phyloP scores from a whole-genome alignment of 2,797 vertebrate genomes.

The Neosilurus hyrtlii region DNA sequence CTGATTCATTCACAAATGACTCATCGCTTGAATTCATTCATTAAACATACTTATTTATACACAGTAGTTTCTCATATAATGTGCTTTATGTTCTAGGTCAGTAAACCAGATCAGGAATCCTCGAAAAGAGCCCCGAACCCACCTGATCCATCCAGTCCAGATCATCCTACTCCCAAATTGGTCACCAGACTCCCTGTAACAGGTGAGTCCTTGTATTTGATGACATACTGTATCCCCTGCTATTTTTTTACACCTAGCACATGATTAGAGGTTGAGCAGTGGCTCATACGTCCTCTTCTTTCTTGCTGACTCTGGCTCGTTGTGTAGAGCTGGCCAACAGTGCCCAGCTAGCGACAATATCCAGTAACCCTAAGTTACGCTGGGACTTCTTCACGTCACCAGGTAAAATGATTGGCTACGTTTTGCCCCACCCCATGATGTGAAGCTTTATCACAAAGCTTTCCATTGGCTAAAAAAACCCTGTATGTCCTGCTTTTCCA shows the following conservation, averaged over 20 bases:
- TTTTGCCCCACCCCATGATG: constrained; percentile 53
- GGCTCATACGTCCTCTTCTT: constrained; percentile 61
- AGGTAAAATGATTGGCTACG: constrained; percentile 79
- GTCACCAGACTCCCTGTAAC: background rate
- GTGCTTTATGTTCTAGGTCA: constrained; percentile 33
- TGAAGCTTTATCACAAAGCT: constrained; percentile 50
- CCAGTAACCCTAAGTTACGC: constrained; percentile 85
- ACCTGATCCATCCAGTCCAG: background rate
- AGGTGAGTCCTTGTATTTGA: constrained; percentile 30
- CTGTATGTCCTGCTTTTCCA: constrained; percentile 27
- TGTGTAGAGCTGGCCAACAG: constrained; percentile 76
- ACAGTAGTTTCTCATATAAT: background rate
- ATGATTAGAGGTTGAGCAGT: constrained; percentile 7
- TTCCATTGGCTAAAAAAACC: constrained; percentile 33
- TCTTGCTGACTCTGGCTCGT: constrained; percentile 67
- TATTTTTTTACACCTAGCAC: background rate
- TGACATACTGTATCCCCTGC: background rate
- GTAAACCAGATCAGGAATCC: constrained; percentile 11
- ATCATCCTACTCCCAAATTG: constrained; percentile 6
- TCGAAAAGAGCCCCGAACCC: constrained; percentile 9
- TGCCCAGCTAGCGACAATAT: constrained; percentile 76
- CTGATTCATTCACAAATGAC: background rate
- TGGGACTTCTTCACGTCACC: constrained; percentile 86
- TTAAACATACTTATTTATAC: background rate
- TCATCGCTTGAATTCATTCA: background rate